phyloP scores from a whole-genome alignment of 2,888 invertebrate species.

The Zonitis immaculata region DNA sequence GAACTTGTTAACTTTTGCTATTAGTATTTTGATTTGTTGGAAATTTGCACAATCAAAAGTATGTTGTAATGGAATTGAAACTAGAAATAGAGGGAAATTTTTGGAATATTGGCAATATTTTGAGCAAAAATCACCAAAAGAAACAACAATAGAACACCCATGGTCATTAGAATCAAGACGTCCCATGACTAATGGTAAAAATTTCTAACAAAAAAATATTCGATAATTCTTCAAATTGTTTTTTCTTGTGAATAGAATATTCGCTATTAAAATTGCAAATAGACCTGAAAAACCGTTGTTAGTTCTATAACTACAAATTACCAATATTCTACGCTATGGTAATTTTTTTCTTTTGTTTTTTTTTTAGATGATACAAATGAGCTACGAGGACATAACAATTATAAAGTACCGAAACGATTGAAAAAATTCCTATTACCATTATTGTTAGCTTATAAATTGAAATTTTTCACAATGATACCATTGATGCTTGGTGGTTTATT shows the following conservation, averaged over 20 bases:
- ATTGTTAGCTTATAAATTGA: slow-evolving; percentile 76
- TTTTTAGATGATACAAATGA: slow-evolving; percentile 28
- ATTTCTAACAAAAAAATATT: neutral
- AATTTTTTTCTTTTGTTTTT: neutral
- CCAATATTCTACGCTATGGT: too few relatives aligned
- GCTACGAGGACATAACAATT: too few relatives aligned
- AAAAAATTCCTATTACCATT: slow-evolving; percentile 70
- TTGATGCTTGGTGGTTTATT: slow-evolving; percentile 68
- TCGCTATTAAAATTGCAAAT: too few relatives aligned
- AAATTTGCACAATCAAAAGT: neutral
- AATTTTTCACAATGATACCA: slow-evolving; percentile 74
- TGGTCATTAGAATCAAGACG: neutral
- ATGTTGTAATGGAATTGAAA: neutral
- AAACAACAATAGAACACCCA: neutral
- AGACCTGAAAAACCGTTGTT: too few relatives aligned
- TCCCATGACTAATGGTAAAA: neutral
- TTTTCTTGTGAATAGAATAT: too few relatives aligned
- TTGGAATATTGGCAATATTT: neutral
- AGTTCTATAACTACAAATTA: too few relatives aligned
- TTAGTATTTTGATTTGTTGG: neutral
- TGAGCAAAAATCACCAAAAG: neutral
- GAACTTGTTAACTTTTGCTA: neutral
- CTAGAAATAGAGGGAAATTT: neutral
- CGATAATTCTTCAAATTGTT: too few relatives aligned
- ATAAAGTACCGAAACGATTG: slow-evolving; percentile 56